A percentile compares a stretch with the other conserved stretches of the same genome.
Conservation (phyloP, 2,888 invertebrate genomes). For the Bursaphelenchus okinawaensis region DNA sequence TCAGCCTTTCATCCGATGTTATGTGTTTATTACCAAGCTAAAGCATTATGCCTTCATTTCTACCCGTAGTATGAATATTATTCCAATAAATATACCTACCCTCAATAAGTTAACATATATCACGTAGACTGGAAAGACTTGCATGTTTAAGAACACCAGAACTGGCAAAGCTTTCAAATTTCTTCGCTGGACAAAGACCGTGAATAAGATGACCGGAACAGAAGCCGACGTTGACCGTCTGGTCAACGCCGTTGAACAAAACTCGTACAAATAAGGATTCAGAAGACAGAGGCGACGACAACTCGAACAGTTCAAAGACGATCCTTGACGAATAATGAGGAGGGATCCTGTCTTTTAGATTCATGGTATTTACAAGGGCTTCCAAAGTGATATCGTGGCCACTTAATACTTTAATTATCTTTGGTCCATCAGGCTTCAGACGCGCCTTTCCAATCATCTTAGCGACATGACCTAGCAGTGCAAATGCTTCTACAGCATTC, state of each 20-base stretch:
- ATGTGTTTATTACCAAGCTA: background rate
- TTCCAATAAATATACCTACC: background rate
- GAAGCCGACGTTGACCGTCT: conserved; percentile 16
- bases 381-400: conserved; percentile 87
- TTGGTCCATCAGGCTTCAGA: conserved; percentile 60
- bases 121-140: background rate
- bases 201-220: conserved; percentile 14
- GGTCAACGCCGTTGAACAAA: conserved; percentile 21
- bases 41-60: background rate
- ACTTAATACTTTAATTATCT: conserved; percentile 75
- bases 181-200: conserved; percentile 17
- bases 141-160: background rate
- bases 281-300: background rate
- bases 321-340: conserved; percentile 81
- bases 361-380: conserved; percentile 75
- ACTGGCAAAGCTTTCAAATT: conserved; percentile 16
- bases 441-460: background rate
- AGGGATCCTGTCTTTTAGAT: conserved; percentile 64
- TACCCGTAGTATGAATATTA: background rate
- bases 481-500: conserved; percentile 15
- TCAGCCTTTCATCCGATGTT: background rate
- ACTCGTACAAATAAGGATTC: conserved; percentile 19
- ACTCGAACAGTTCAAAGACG: conserved; percentile 67
- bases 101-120: background rate
- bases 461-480: conserved; percentile 1